Evolutionary conservation across 2,888 invertebrate species (phyloP), one percentile per base, ranked within the genome.

Genomic region (Ditylenchus weischeri): DNA sequence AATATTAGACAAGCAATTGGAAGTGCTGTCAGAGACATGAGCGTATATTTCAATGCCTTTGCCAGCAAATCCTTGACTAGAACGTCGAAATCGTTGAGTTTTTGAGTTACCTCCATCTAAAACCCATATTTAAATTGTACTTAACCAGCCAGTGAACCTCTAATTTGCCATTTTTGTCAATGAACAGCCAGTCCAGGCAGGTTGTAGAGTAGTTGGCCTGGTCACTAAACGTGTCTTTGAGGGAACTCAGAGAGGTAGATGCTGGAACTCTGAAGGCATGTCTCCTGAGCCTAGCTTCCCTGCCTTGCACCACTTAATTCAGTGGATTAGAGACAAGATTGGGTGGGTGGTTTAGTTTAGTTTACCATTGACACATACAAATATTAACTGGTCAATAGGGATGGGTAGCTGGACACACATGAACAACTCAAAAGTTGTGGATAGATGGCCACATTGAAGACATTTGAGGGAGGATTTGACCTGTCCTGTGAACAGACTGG

Each of bases 391-490:
- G 85, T 93, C 93, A 88, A 93, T 90, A 29, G 93, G 93, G 77
- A 93, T 86, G 68, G 93, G 93, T 78, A 93, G 86, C 74, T 91
- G 90, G 60, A 93, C 88, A 85, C 91, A 89, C 84, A 91, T 92
- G 86, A 93, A 93, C 1, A 92, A 90, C 86, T 93, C 93, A 85
- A 93, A 93, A 57, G 91, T 75, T 35, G 73, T 67, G 3, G 91
- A 91, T 79, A 90, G 90, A 73, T 89, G 88, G 13, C 89, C 89
- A 85, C 93, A 93, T 29, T 89, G 88, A 79, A 89, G 88, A 84
- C 93, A 93, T 60, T 89, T 89, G 63, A 89, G 90, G 83, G 90
- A 89, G 6, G 92, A 93, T 85, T 92, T 91, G 13, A 93, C 87
- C 84, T 92, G 92, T 0, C 75, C 75, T 13, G 72, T 68, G 64